Base-by-base conservation (phyloP, 2,888 invertebrate genomes). In the Onchidella celtica region DNA sequence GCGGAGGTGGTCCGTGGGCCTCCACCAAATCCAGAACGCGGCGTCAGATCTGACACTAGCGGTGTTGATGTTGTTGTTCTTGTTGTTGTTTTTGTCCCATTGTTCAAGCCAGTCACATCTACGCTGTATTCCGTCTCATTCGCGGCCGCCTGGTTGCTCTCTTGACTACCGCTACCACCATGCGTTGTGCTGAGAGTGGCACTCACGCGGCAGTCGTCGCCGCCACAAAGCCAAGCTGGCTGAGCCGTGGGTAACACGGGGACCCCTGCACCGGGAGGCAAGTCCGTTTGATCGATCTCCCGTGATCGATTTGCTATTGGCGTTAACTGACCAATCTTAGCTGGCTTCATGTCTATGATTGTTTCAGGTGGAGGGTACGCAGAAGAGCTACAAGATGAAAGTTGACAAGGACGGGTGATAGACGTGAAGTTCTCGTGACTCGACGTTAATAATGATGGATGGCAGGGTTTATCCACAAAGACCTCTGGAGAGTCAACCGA, bases 271-370 rank as follows among this genome's bases (percentile, higher is more conserved):
- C 61, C 32, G 40, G 27, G 38, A 32, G 34, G 47, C n/a, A n/a
- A n/a, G 65, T 76, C 66, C 65, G 75, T 47, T 76, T 65, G 63
- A 76, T 76, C 75, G 11, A 65, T 76, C 29, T 63, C 47, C 21
- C 21, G 32, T 47, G 65, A 76, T 76, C 75, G 75, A 76, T 76
- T 40, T 11, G 38, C 34, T 40, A 47, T 76, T 29, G 75, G 75
- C 66, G 75, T 76, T 38, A 76, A 47, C 65, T 76, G 75, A 32
- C 75, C 75, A 65, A 76, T 65, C 75, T 76, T 76, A 14, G 75
- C 75, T 1, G 75, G 61, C 65, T 76, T 76, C 75, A 76, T 76
- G 9, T 32, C 57, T 2, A 4, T 0, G 0, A 1, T 0, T 57
- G 9, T 3, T 0, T 11, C 72, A 72, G 72, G 72, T 72, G 34